Conservation (phyloP, 92 coral and sea anemone genomes). For the Siderastrea siderea region DNA sequence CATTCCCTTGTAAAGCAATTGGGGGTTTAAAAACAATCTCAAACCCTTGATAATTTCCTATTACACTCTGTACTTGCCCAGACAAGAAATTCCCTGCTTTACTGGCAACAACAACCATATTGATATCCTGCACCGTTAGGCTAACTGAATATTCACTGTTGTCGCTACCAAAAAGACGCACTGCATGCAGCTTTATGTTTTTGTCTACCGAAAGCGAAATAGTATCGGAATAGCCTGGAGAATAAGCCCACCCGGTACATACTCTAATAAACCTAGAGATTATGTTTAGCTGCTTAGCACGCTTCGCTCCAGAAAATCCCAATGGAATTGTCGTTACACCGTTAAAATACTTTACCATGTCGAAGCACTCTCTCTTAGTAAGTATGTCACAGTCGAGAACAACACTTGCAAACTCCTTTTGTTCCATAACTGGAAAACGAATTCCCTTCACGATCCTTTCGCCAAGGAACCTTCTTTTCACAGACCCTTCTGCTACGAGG, state of each 20-base stretch:
- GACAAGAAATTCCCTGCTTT: too few species aligned
- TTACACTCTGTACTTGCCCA: too few species aligned
- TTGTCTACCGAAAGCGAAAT: too few species aligned
- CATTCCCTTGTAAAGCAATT: too few species aligned
- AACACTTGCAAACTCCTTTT: conserved; percentile 32
- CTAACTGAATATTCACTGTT: too few species aligned
- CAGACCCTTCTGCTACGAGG: conserved; percentile 32
- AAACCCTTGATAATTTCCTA: too few species aligned
- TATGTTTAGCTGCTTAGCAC: neutral
- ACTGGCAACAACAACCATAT: too few species aligned
- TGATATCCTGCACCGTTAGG: too few species aligned
- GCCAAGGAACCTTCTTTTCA: conserved; percentile 66
- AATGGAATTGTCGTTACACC: neutral
- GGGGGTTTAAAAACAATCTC: too few species aligned
- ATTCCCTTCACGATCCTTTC: conserved; percentile 44
- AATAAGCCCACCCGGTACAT: neutral
- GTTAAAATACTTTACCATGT: conserved; percentile 20
- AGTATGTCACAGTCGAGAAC: conserved; percentile 30
- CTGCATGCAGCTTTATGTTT: too few species aligned
- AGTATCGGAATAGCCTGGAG: too few species aligned
- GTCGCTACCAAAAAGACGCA: too few species aligned
- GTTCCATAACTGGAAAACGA: conserved; percentile 56
- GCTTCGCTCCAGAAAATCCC: neutral
- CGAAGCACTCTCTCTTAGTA: neutral
- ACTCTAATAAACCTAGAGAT: neutral